Conservation (phyloP, 1,140 invertebrate species). For the Drosophila truncata region DNA sequence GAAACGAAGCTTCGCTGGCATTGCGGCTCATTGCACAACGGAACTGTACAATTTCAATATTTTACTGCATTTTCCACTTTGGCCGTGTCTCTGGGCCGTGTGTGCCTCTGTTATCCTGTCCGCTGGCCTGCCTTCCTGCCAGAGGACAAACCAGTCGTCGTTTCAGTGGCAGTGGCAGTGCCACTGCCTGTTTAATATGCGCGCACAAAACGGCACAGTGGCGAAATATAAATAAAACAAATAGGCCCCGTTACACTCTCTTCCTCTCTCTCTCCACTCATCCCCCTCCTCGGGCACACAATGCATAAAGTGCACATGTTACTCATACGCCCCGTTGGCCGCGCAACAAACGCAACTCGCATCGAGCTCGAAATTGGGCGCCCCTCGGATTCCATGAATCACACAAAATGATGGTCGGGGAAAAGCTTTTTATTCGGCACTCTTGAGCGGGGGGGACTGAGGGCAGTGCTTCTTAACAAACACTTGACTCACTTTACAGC, state of each 20-base stretch:
- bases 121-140: conserved; percentile 26
- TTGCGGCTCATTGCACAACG: conserved; percentile 69
- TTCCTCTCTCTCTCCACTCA: background rate
- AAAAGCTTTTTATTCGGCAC: conserved; percentile 2
- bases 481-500: conserved; percentile 49
- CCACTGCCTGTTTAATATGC: conserved; percentile 53
- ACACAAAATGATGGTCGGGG: conserved; percentile 14
- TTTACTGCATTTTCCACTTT: conserved; percentile 77
- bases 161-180: conserved; percentile 3
- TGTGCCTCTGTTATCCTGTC: conserved; percentile 24
- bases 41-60: conserved; percentile 76
- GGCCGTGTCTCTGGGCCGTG: conserved; percentile 23
- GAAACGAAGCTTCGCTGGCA: conserved; percentile 34
- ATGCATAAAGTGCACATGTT: conserved; percentile 63
- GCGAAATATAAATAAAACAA: conserved; percentile 53
- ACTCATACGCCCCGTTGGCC: conserved; percentile 57
- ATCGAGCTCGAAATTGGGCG: conserved; percentile 31
- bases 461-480: conserved; percentile 34
- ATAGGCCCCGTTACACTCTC: conserved; percentile 22
- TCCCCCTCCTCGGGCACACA: background rate
- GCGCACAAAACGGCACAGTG: conserved; percentile 49
- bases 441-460: conserved; percentile 4
- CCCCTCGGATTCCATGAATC: conserved; percentile 32
- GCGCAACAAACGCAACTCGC: conserved; percentile 22
- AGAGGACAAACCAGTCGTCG: conserved; percentile 7